Base-by-base conservation (phyloP, 2,888 invertebrate species). In the Byasa hedistus region DNA sequence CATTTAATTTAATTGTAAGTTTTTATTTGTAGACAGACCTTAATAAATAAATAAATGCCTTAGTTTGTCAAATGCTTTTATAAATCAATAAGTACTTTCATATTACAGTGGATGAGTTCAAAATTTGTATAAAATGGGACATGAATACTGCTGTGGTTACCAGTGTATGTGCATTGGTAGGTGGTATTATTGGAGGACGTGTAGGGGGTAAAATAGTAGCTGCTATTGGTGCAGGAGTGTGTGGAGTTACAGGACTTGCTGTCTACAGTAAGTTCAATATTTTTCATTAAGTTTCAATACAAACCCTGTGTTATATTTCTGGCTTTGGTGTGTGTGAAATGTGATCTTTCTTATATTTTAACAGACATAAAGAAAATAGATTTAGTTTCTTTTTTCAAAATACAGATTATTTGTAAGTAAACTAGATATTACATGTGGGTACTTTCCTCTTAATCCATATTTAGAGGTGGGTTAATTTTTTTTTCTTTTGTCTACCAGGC, bases 121-220 rank as follows among this genome's bases (percentile, higher is more conserved):
- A 88, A 4, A 86, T 91, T 67, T 77, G 84, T 36, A 79, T 91
- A 67, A 71, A 80, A 63, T 89, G 87, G 89, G 77, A 87, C 64
- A 32, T 69, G 0, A 81, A 85, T 7, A 80, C 82, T 0, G 85
- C 83, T 0, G 23, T 87, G 0, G 60, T 86, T 56, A 79, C 86
- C 0, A 80, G 86, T 0, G 81, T 75, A 0, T 73, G 83, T 67
- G 84, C 86, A 0, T 51, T 89, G 1, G 83, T 84, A 0, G 91
- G 90, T 0, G 87, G 84, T 0, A 19, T 87, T 1, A 32, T 89
- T 0, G 91, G 91, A 0, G 86, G 86, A 0, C 83, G 81, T 23
- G 77, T 82, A 0, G 88, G 89, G 0, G 89, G 90, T 0, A 69
- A 83, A 55, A 2, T 88, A 7, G 87, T 87, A 0, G 89, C 88